phyloP scores from a whole-genome alignment of 2,113 vertebrate species.

The Notarius quadriscutis region DNA sequence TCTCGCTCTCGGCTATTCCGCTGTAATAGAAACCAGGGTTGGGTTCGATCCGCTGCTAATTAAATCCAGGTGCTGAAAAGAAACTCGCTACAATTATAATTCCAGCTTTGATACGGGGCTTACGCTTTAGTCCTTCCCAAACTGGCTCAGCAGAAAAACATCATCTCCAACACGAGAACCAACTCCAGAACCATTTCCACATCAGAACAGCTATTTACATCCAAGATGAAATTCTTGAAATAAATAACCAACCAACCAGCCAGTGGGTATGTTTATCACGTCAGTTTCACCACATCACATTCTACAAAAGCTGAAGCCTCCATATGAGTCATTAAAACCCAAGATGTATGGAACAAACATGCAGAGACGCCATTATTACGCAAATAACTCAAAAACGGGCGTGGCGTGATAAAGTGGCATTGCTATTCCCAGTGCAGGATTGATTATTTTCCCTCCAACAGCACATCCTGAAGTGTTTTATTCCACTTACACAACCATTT shows the following conservation, averaged over 20 bases:
- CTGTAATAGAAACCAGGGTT: conserved; percentile 27
- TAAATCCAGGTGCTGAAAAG: conserved; percentile 22
- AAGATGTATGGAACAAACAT: not conserved
- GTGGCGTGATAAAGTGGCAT: not conserved
- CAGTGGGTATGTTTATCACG: not conserved
- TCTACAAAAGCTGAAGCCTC: not conserved
- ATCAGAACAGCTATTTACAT: not conserved
- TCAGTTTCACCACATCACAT: not conserved
- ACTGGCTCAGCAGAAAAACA: not conserved
- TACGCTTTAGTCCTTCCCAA: not conserved
- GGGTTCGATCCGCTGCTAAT: conserved; percentile 13
- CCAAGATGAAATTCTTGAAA: too few species aligned
- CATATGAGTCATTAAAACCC: not conserved
- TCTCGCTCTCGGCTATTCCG: conserved; percentile 9
- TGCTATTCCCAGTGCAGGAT: rapidly evolving
- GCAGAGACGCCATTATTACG: not conserved
- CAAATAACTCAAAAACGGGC: not conserved
- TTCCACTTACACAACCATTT: not conserved
- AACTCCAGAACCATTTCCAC: not conserved
- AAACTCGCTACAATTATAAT: not conserved
- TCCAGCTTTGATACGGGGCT: conserved; percentile 7
- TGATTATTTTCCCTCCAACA: not conserved
- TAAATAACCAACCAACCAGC: not conserved
- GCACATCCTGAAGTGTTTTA: not conserved
- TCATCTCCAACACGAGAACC: not conserved